Evolutionary conservation across 2,888 invertebrate species (phyloP).

Genomic region (Tipula vernalis): DNA sequence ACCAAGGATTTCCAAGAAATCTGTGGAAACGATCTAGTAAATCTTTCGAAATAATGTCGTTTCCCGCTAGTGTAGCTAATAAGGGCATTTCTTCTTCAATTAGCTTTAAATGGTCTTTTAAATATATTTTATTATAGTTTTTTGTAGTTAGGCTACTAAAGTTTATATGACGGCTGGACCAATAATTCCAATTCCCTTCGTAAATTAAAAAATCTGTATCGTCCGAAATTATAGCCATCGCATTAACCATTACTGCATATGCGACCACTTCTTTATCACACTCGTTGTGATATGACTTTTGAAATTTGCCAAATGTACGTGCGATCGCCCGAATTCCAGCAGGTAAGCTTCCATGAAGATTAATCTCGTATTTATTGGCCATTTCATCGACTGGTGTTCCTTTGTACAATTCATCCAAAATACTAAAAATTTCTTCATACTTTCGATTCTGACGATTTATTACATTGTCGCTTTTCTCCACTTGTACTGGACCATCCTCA

Average conservation of each 20-base stretch:
- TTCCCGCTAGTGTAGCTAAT: background rate
- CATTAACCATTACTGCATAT: background rate
- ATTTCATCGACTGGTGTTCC: background rate
- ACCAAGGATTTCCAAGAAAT: background rate
- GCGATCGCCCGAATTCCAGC: background rate
- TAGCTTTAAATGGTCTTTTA: background rate
- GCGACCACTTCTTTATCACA: background rate
- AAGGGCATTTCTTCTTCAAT: background rate
- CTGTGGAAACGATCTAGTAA: background rate
- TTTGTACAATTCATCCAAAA: background rate
- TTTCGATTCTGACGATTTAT: background rate
- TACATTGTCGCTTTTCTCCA: background rate
- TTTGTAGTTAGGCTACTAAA: background rate
- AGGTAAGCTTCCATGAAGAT: background rate
- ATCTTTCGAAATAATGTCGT: background rate
- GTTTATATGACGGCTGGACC: background rate
- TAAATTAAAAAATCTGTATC: background rate
- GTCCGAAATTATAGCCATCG: background rate
- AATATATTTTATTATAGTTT: background rate
- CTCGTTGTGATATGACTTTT: background rate
- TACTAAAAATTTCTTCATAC: background rate
- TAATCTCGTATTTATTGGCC: background rate
- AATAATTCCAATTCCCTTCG: background rate
- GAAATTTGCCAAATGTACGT: background rate
- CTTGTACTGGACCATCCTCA: background rate